These are phyloP conservation scores for Brachylomia viminalis DNA, from an alignment of 2,888 invertebrate genomes.

Conservation along the genomic window DNA sequence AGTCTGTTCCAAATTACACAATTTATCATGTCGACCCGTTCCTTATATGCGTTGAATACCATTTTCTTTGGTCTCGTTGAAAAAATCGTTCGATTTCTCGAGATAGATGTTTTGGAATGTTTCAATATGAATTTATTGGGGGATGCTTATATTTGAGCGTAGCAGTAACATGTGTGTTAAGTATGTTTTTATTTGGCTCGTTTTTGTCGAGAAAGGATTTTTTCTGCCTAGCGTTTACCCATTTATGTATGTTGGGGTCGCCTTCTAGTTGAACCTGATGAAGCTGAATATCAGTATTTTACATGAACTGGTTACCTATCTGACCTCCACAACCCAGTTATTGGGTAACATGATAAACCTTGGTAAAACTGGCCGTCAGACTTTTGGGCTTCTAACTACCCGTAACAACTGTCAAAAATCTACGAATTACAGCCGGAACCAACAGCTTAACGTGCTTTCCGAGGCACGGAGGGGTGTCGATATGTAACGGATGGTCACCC, in stretches of 20 bases:
- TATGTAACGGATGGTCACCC: no score
- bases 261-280: neutral
- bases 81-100: slow-evolving; percentile 62
- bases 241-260: neutral
- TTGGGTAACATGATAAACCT: neutral
- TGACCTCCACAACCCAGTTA: neutral
- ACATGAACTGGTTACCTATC: neutral
- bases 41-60: slow-evolving; percentile 76
- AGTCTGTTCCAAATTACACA: slow-evolving; percentile 81
- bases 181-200: neutral
- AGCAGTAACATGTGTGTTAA: neutral
- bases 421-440: no score
- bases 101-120: slow-evolving; percentile 63
- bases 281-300: neutral
- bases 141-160: slow-evolving; percentile 22
- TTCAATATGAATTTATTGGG: slow-evolving; percentile 70
- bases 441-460: no score
- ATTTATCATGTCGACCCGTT: slow-evolving; percentile 80
- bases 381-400: neutral
- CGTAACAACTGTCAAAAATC: neutral
- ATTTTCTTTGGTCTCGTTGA: slow-evolving; percentile 69
- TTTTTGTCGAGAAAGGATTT: neutral
- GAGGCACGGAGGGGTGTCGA: no score
- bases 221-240: neutral
- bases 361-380: neutral